phyloP scores from a whole-genome alignment of 2,797 vertebrate species.

The Epinephelus coioides region DNA sequence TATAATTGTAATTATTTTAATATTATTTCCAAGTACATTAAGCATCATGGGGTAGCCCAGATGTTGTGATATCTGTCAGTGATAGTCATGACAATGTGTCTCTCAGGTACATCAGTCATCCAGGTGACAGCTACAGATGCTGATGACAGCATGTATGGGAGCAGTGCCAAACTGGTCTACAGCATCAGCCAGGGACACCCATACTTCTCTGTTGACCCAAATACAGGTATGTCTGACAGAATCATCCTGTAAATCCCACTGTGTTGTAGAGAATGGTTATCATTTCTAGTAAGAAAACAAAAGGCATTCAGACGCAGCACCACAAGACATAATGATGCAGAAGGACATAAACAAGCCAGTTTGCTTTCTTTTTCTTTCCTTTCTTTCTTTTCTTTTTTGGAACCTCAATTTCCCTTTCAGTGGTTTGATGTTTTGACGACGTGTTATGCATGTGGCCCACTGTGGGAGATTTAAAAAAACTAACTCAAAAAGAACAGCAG shows the following conservation, averaged over 20 bases:
- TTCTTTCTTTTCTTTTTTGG: too few species aligned
- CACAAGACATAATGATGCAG: too few species aligned
- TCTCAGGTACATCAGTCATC: slow-evolving; percentile 93
- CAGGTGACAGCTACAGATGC: slow-evolving; percentile 97
- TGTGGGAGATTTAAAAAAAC: too few species aligned
- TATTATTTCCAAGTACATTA: neutral
- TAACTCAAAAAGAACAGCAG: too few species aligned
- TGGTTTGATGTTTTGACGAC: too few species aligned
- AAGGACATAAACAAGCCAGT: too few species aligned
- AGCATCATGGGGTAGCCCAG: neutral
- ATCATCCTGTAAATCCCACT: neutral
- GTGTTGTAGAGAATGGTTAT: neutral
- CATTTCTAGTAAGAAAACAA: neutral
- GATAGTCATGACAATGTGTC: slow-evolving; percentile 21
- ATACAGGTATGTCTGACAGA: slow-evolving; percentile 87
- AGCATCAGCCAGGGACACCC: slow-evolving; percentile 96
- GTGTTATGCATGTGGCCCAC: too few species aligned
- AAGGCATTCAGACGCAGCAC: neutral
- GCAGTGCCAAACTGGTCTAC: slow-evolving; percentile 94
- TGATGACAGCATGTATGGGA: slow-evolving; percentile 95
- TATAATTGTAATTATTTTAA: neutral
- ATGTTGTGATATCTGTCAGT: neutral
- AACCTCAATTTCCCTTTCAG: too few species aligned
- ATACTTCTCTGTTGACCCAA: slow-evolving; percentile 96
- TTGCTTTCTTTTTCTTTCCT: too few species aligned